Percentiles rank a stretch among this genome's conserved stretches.
Evolutionary conservation across 92 coral and sea anemone species (phyloP).

Genomic region (Zoanthus solanderi): DNA sequence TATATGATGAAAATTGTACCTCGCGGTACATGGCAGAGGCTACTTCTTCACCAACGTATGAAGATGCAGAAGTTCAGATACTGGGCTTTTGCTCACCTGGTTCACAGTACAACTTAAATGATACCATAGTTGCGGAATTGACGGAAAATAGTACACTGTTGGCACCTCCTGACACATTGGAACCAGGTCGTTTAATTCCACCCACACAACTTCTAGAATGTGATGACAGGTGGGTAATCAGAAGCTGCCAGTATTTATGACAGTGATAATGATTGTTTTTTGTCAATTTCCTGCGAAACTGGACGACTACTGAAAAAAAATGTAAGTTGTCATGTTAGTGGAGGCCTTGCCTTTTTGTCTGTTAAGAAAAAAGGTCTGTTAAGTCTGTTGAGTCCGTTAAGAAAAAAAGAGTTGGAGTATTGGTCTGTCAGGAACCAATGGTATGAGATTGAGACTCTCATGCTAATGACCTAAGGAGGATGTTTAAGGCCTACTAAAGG

Average conservation of each 20-base stretch:
- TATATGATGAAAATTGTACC: slow-evolving; percentile 32
- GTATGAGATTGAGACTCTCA: background rate
- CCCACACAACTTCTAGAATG: slow-evolving; percentile 8
- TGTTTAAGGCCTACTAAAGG: background rate
- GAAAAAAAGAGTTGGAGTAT: slow-evolving; percentile 9
- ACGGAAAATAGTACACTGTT: background rate
- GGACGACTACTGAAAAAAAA: slow-evolving; percentile 3
- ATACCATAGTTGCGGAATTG: slow-evolving; percentile 7
- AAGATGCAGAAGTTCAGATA: slow-evolving; percentile 10
- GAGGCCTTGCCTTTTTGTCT: slow-evolving; percentile 5
- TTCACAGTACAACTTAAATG: slow-evolving; percentile 3
- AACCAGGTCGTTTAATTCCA: background rate
- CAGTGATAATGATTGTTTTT: slow-evolving; percentile 5
- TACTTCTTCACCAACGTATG: background rate
- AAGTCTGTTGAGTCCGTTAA: no score
- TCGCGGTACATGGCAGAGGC: slow-evolving; percentile 21
- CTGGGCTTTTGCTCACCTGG: slow-evolving; percentile 5
- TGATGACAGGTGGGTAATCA: background rate
- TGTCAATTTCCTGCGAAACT: background rate
- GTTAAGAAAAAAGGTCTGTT: no score
- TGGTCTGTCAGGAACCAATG: background rate
- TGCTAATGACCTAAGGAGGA: background rate
- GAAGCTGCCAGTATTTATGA: slow-evolving; percentile 3
- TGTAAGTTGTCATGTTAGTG: slow-evolving; percentile 1
- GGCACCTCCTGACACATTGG: slow-evolving; percentile 4